These are phyloP conservation scores for Chloroceryle aenea DNA, from an alignment of 2,113 vertebrate species.

Conservation along the genomic window DNA sequence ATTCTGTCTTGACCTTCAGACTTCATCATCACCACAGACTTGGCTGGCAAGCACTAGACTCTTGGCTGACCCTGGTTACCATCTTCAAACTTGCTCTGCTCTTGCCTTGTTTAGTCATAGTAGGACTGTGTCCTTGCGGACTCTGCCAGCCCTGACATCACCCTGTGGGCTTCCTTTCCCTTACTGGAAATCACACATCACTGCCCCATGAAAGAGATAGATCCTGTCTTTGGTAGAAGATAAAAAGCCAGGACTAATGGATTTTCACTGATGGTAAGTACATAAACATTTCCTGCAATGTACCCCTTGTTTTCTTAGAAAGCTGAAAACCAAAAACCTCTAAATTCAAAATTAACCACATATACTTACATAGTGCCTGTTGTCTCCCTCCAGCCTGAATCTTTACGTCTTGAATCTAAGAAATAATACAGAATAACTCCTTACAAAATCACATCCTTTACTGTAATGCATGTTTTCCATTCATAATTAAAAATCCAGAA, in stretches of 20 bases:
- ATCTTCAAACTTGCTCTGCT: background rate
- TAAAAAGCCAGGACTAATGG: background rate
- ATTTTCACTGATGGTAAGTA: background rate
- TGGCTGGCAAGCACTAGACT: background rate
- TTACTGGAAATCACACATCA: background rate
- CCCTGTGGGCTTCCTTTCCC: fast-evolving
- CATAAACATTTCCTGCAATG: background rate
- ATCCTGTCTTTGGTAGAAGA: background rate
- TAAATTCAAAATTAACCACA: background rate
- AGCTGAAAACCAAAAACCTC: background rate
- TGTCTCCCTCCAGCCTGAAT: background rate
- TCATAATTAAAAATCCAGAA: background rate
- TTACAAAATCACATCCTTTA: background rate
- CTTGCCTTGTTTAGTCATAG: background rate
- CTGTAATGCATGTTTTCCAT: background rate
- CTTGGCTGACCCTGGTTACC: background rate
- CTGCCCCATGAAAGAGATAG: background rate
- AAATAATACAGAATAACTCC: background rate
- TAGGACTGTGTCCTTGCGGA: background rate
- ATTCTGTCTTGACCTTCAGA: background rate
- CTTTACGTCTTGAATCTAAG: background rate
- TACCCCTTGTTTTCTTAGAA: background rate
- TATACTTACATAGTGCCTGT: background rate
- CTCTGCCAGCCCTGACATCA: background rate
- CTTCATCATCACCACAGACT: background rate